Base-by-base conservation (phyloP, 2,888 invertebrate genomes). In the Tipula vernalis region DNA sequence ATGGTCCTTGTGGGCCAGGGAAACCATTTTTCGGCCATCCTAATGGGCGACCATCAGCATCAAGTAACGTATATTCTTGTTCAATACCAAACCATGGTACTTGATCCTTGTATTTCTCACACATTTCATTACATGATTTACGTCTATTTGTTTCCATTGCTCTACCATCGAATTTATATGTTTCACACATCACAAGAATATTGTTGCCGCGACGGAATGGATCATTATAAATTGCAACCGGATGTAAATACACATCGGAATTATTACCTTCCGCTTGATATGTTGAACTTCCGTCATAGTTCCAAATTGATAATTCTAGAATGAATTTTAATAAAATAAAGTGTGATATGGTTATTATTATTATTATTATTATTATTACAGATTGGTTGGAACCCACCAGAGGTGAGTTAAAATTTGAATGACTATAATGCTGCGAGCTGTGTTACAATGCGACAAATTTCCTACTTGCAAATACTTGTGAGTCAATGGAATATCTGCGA, bases 1-100 rank as follows among this genome's bases (percentile, higher is more conserved):
- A 99, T 1, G 99, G 99, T 1, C 99, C 98, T 91, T 98, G 98
- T n/a, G 98, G 97, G 86, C 97, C 97, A 0, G 98, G 98, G 91
- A 95, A 98, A 86, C 98, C 98, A 90, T 97, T 96, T 89, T 96
- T 97, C 83, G 98, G 98, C 98, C 98, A 98, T 44, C 98, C 98
- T 89, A 97, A 94, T 83, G 98, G 98, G 90, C 97, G 94, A 83
- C 95, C 93, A 90, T 98, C 97, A 87, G 96, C 94, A 90, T 98
- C 98, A 87, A 98, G 92, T 87, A 98, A 93, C 36, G 97, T 97
- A 92, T 98, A 98, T 91, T 98, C 98, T 91, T 98, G 98, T 90
- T 98, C 98, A 90, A 98, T 97, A 4, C 98, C 98, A 90, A 98
- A 98, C 98, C 97, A 98, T 0, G 98, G 97, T 89, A 95, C 94